Evolutionary conservation across 2,888 invertebrate species (phyloP).

Genomic region (Mesoligia furuncula): DNA sequence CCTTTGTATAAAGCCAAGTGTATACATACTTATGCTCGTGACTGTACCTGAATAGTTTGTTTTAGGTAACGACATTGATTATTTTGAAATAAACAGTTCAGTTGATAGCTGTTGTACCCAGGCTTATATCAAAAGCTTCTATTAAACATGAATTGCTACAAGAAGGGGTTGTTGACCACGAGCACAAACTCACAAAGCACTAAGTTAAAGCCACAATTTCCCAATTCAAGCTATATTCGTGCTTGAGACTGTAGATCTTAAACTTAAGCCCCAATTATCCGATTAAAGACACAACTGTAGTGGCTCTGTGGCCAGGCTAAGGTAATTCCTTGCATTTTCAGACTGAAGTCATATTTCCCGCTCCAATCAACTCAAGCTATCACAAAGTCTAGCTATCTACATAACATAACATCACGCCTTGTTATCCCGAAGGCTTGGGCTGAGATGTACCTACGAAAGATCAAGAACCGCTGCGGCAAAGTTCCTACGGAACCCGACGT

Average conservation of each 20-base stretch:
- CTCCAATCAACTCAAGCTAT: neutral
- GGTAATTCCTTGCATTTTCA: constrained; percentile 15
- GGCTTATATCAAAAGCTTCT: neutral
- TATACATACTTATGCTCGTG: too few species aligned
- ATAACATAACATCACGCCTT: too few species aligned
- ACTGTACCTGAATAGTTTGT: neutral
- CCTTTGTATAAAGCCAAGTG: too few species aligned
- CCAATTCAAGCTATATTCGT: constrained; percentile 11
- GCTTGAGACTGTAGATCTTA: constrained; percentile 16
- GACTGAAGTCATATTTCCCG: neutral
- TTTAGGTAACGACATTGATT: neutral
- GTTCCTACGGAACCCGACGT: too few species aligned
- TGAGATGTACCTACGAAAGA: too few species aligned
- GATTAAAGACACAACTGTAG: constrained; percentile 16
- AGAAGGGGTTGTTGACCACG: neutral
- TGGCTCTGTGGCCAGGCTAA: neutral
- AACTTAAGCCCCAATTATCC: constrained; percentile 25
- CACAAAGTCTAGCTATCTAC: too few species aligned
- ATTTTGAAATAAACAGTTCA: neutral
- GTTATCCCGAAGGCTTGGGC: too few species aligned
- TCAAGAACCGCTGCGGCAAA: too few species aligned
- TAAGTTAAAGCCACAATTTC: constrained; percentile 2
- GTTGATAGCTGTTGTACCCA: neutral
- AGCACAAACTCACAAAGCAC: neutral
- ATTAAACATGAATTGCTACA: neutral